Evolutionary conservation across 2,888 invertebrate species (phyloP), one percentile per base, ranked within the genome.

Genomic region (Drosophila subquinaria): DNA sequence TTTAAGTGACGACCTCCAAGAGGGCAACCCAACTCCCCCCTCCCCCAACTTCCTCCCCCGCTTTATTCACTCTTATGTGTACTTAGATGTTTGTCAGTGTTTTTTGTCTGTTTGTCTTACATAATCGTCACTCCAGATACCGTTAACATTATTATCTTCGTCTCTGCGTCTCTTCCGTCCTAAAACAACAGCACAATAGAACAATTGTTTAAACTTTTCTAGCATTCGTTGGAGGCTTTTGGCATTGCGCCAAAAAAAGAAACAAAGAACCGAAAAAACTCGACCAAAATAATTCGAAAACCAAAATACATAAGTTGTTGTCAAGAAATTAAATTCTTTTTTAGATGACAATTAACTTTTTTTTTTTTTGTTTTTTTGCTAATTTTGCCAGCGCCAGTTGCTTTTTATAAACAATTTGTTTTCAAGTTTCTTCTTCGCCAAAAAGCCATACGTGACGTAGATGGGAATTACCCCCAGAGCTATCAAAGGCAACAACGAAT

Each of bases 71-170:
- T 27, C 13, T 56, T 69, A 60, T 86, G 83, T 82, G 73, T 84
- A 53, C 65, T 89, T 89, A 86, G 89, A 86, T 89, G 86, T 84
- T 85, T 89, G 83, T 82, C 74, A 27, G 76, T 40, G 36, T 65
- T 61, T 73, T 62, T 55, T 57, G 70, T 78, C 70, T 84, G 73
- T 80, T 86, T 89, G 81, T 81, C 88, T 87, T 87, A 89, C 86
- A 87, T 89, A 87, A 89, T 89, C 90, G 83, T 89, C 85, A 85
- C 88, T 86, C 88, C 76, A 86, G 85, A 77, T 85, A 89, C 84
- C 74, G 85, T 76, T 82, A 81, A 73, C 67, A 70, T 73, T 81
- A 65, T 84, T 61, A 59, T 48, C 65, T 38, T 36, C 47, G 35
- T 33, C 45, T 71, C 57, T 81, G 81, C 47, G 23, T 33, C 56